phyloP scores from a whole-genome alignment of 2,113 vertebrate genomes.

The Takifugu bimaculatus region DNA sequence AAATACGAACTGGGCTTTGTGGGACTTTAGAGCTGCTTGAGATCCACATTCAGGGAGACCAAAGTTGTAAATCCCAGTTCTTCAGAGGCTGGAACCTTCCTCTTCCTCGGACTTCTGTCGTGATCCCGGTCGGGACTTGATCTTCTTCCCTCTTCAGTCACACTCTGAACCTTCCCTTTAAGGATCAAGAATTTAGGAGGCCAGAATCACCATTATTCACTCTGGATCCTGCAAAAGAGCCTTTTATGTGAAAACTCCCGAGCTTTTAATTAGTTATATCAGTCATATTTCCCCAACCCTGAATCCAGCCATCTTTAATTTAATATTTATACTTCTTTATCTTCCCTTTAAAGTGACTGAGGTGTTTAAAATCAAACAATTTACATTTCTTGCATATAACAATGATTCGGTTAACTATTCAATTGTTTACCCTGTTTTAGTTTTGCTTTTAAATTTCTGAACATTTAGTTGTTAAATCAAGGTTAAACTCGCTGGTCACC shows the following conservation, averaged over 20 bases:
- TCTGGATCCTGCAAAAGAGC: too few species aligned
- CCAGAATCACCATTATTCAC: too few species aligned
- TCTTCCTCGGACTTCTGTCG: constrained; percentile 36
- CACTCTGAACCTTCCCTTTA: constrained; percentile 2
- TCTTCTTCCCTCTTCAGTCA: too few species aligned
- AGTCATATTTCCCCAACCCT: too few species aligned
- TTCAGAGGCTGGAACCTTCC: constrained; percentile 46
- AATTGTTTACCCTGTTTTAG: too few species aligned
- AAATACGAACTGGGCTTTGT: constrained; percentile 27
- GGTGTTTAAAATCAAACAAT: too few species aligned
- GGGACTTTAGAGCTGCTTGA: constrained; percentile 52
- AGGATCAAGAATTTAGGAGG: background rate
- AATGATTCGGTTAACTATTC: too few species aligned
- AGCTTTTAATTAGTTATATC: too few species aligned
- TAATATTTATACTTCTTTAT: too few species aligned
- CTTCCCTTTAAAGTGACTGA: too few species aligned
- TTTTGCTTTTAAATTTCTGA: background rate
- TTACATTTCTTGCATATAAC: too few species aligned
- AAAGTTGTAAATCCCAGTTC: constrained; percentile 53
- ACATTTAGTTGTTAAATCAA: background rate
- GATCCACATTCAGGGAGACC: constrained; percentile 50
- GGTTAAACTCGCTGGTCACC: background rate
- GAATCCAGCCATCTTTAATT: background rate
- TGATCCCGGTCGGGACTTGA: constrained; percentile 35
- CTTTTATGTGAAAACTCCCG: too few species aligned